phyloP scores from a whole-genome alignment of 2,888 invertebrate species.

The Serrognathus titanus region DNA sequence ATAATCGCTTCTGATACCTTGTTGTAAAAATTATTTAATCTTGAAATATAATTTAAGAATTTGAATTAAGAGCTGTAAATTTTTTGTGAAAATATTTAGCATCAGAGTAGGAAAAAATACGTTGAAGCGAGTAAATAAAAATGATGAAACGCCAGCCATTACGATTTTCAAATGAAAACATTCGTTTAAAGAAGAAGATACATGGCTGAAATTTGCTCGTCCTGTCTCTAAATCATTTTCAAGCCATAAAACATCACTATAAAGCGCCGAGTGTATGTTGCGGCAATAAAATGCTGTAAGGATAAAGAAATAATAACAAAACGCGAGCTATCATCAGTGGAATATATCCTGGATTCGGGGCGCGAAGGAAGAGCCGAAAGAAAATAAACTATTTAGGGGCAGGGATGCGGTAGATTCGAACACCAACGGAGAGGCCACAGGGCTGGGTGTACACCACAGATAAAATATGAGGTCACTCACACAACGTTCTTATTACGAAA shows the following conservation, averaged over 20 bases:
- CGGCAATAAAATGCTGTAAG: neutral
- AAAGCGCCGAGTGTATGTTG: neutral
- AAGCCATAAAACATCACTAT: neutral
- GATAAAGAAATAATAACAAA: neutral
- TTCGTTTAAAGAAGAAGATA: too few relatives aligned
- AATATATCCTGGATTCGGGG: neutral
- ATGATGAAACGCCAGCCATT: too few relatives aligned
- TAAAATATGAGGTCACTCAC: constrained; percentile 1
- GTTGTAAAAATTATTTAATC: too few relatives aligned
- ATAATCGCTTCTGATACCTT: too few relatives aligned
- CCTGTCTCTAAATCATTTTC: constrained; percentile 1
- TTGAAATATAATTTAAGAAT: too few relatives aligned
- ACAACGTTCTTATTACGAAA: neutral
- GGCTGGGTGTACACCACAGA: neutral
- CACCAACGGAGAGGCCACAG: neutral
- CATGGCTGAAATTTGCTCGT: neutral
- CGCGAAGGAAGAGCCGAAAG: neutral
- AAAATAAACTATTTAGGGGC: constrained; percentile 1
- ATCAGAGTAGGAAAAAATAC: too few relatives aligned
- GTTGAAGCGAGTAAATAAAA: too few relatives aligned
- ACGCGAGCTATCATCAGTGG: neutral
- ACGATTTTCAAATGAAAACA: too few relatives aligned
- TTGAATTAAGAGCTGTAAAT: too few relatives aligned
- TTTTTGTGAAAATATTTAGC: too few relatives aligned
- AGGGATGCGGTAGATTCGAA: constrained; percentile 1